A percentile compares a stretch with the other conserved stretches of the same genome.
phyloP scores from a whole-genome alignment of 2,888 invertebrate genomes.

The Tachina fera region DNA sequence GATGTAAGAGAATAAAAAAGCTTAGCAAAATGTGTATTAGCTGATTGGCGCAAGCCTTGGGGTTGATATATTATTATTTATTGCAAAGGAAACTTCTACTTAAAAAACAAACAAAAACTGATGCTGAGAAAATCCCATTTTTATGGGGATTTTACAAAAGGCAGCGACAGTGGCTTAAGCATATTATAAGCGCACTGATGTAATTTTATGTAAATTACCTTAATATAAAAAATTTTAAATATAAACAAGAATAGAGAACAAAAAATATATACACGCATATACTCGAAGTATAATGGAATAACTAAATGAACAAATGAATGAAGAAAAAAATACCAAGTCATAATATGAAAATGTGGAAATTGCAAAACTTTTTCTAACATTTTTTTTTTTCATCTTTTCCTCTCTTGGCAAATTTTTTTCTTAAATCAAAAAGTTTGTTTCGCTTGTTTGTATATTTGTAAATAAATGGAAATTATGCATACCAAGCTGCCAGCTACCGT shows the following conservation, averaged over 20 bases:
- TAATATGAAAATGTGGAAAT: slow-evolving; percentile 71
- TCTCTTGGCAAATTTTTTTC: slow-evolving; percentile 19
- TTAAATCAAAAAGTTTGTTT: slow-evolving; percentile 44
- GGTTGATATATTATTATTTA: neutral
- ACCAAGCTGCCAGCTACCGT: slow-evolving; percentile 27
- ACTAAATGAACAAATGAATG: slow-evolving; percentile 55
- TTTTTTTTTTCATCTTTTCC: slow-evolving; percentile 27
- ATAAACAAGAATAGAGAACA: slow-evolving; percentile 21
- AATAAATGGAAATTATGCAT: slow-evolving; percentile 58
- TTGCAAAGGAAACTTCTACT: neutral
- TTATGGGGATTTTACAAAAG: slow-evolving; percentile 17
- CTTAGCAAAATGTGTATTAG: neutral
- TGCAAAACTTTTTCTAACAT: slow-evolving; percentile 57
- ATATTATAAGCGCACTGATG: slow-evolving; percentile 55
- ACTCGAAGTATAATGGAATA: slow-evolving; percentile 46
- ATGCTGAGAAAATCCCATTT: slow-evolving; percentile 15
- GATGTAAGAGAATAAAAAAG: neutral
- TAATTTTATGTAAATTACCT: slow-evolving; percentile 66
- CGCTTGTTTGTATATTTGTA: slow-evolving; percentile 47
- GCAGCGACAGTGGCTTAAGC: slow-evolving; percentile 44
- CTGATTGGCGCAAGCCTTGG: neutral
- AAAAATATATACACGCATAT: neutral
- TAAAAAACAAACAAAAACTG: neutral
- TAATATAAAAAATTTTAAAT: slow-evolving; percentile 48
- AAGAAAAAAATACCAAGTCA: slow-evolving; percentile 32